Percentiles rank a stretch among this genome's conserved stretches.
Conservation (phyloP, 2,797 vertebrate genomes). For the Mallotus villosus region DNA sequence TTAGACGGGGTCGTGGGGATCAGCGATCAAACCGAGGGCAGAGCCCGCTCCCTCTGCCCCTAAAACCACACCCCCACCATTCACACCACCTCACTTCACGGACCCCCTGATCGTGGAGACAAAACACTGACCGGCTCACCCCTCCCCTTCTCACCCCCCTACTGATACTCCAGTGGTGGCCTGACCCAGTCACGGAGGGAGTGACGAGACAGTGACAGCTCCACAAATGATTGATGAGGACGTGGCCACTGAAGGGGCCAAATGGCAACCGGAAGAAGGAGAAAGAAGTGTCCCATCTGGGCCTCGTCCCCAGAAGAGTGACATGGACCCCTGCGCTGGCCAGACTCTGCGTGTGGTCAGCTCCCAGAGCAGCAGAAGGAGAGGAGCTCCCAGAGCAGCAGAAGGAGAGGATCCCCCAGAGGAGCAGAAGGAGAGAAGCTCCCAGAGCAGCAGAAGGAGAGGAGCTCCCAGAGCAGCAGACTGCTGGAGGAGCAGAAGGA, state of each 20-base stretch:
- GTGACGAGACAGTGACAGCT: neutral
- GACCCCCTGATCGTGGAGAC: slow-evolving; percentile 69
- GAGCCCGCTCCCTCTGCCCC: slow-evolving; percentile 52
- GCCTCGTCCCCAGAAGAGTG: too few species aligned
- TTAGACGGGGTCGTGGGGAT: slow-evolving; percentile 88
- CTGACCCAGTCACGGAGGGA: too few species aligned
- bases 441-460: neutral
- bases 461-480: slow-evolving; percentile 25
- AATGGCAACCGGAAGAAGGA: neutral
- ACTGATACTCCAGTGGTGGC: neutral
- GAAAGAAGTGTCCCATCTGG: too few species aligned
- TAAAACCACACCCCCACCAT: slow-evolving; percentile 3
- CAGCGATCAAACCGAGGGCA: slow-evolving; percentile 89
- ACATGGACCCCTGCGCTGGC: too few species aligned
- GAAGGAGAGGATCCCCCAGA: too few species aligned
- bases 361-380: too few species aligned
- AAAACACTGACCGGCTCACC: slow-evolving; percentile 53
- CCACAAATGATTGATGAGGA: neutral
- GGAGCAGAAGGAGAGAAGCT: too few species aligned
- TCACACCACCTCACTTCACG: slow-evolving; percentile 68
- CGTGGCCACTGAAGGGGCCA: neutral
- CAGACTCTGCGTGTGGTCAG: too few species aligned
- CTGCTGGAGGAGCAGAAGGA: slow-evolving; percentile 31
- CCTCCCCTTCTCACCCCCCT: neutral
- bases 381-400: too few species aligned